phyloP scores from a whole-genome alignment of 2,113 vertebrate genomes.

The Chaetodon trifascialis region DNA sequence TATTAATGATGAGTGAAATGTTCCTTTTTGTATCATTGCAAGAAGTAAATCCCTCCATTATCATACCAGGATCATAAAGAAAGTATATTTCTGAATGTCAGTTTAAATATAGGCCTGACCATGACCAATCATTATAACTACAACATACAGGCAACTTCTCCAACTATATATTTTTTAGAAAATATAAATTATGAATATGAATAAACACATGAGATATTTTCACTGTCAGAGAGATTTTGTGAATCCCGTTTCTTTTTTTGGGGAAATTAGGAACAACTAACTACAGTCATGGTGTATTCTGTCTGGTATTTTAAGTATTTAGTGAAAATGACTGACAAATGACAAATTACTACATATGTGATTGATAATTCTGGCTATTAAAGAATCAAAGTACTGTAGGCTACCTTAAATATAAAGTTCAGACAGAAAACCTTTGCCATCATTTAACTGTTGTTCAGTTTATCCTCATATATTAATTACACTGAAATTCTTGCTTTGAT shows the following conservation, averaged over 20 bases:
- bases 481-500: not conserved
- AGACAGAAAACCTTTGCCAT: not conserved
- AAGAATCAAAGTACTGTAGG: not conserved
- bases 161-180: not conserved
- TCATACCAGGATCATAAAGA: not conserved
- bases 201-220: not conserved
- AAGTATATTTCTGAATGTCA: not conserved
- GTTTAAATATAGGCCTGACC: not conserved
- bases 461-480: not conserved
- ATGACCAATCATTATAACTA: not conserved
- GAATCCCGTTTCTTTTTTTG: not conserved
- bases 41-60: not conserved
- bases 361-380: not conserved
- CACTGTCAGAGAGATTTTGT: not conserved
- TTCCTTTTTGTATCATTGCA: not conserved
- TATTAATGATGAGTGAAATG: not conserved
- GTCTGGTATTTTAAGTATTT: not conserved
- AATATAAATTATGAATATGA: not conserved
- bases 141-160: not conserved
- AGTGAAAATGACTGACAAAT: not conserved
- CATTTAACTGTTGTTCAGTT: not conserved
- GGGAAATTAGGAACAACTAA: not conserved
- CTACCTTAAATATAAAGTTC: not conserved
- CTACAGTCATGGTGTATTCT: not conserved
- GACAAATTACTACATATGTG: not conserved